A percentile compares a stretch with the other conserved stretches of the same genome.
Evolutionary conservation across 2,888 invertebrate genomes (phyloP).

Genomic region (Rhogogaster chlorosoma): DNA sequence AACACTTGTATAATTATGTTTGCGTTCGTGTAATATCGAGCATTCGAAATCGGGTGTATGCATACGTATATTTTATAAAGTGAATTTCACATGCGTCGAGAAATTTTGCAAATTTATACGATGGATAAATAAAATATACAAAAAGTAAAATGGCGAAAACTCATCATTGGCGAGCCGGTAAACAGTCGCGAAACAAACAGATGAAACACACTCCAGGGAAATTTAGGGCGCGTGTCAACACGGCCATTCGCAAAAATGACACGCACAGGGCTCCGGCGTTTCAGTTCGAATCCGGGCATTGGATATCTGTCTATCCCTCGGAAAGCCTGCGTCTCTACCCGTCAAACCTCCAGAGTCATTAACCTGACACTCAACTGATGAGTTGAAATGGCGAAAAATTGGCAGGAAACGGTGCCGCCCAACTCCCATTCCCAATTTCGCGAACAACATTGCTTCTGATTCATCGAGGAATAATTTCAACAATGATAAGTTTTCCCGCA

Average conservation of each 20-base stretch:
- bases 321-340: background rate
- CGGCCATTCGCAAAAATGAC: constrained; percentile 51
- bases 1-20: background rate
- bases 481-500: background rate
- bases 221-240: constrained; percentile 60
- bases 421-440: background rate
- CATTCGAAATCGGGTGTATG: background rate
- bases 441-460: background rate
- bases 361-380: constrained; percentile 39
- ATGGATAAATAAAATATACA: background rate
- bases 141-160: constrained; percentile 11
- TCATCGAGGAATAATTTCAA: background rate
- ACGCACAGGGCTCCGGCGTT: constrained; percentile 37
- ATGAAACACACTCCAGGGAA: constrained; percentile 63
- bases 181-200: constrained; percentile 54
- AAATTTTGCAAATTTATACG: background rate
- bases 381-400: constrained; percentile 15
- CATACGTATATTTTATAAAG: background rate
- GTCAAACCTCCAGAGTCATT: constrained; percentile 37
- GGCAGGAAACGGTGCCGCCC: constrained; percentile 7
- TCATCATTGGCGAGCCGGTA: constrained; percentile 48
- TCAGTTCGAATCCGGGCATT: background rate
- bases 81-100: background rate
- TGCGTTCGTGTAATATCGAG: background rate
- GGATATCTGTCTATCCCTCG: constrained; percentile 25